phyloP scores from a whole-genome alignment of 2,888 invertebrate species.

The Stenchaetothrips biformis region DNA sequence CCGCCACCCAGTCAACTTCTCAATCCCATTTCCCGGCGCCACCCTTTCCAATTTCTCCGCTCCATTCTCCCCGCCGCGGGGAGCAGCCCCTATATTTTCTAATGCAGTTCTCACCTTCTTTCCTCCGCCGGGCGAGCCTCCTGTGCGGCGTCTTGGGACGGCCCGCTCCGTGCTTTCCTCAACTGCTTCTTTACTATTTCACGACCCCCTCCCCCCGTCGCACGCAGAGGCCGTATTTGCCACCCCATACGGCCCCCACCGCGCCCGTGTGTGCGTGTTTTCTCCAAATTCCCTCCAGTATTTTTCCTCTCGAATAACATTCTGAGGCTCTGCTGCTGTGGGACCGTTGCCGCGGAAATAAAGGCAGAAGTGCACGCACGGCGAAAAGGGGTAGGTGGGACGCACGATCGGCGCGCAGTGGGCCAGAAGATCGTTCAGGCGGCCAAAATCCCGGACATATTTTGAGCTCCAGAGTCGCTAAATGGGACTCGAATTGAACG shows the following conservation, averaged over 20 bases:
- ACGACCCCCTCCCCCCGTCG: not conserved
- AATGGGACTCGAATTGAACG: too few relatives aligned
- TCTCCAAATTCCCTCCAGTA: not conserved
- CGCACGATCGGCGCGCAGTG: too few relatives aligned
- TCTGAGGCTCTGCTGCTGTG: too few relatives aligned
- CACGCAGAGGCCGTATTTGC: not conserved
- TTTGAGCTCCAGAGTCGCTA: too few relatives aligned
- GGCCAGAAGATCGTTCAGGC: too few relatives aligned
- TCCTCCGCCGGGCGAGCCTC: not conserved
- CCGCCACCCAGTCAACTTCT: not conserved
- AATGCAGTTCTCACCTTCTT: not conserved
- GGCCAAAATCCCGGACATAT: too few relatives aligned
- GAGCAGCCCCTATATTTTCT: not conserved
- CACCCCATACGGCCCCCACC: not conserved
- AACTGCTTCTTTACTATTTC: constrained; percentile 5
- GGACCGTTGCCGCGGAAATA: too few relatives aligned
- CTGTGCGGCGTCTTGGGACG: too few relatives aligned
- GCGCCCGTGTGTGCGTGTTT: not conserved
- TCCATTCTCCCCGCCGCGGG: not conserved
- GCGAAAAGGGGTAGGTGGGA: too few relatives aligned
- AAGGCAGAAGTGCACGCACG: too few relatives aligned
- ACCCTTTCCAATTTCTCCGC: not conserved
- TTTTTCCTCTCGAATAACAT: too few relatives aligned
- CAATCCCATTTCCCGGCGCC: not conserved
- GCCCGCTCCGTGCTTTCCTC: not conserved